A percentile compares a stretch with the other conserved stretches of the same genome.
These are phyloP conservation scores for Hydropsyche tenuis DNA, from an alignment of 1,140 invertebrate species.

Conservation along the genomic window DNA sequence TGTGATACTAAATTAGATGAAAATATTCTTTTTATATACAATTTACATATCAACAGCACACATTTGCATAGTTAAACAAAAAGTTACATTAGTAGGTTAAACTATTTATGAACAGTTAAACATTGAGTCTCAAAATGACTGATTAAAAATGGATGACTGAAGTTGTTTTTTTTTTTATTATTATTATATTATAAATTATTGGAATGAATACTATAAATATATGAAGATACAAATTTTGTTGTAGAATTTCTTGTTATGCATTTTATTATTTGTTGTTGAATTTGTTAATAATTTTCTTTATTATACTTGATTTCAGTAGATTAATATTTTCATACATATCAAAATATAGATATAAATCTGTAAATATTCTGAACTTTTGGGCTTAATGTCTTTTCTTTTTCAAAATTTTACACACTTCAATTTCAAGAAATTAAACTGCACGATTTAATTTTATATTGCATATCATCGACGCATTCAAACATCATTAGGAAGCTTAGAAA, in stretches of 20 bases:
- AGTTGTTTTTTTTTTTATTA: background rate
- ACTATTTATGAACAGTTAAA: background rate
- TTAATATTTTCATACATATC: slow-evolving; percentile 34
- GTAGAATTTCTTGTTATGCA: background rate
- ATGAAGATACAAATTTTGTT: background rate
- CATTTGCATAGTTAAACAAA: no score
- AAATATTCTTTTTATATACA: slow-evolving; percentile 7
- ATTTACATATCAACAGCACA: background rate
- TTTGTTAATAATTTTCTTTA: slow-evolving; percentile 25
- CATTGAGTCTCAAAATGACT: background rate
- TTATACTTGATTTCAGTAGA: slow-evolving; percentile 30
- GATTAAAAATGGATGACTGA: slow-evolving; percentile 14
- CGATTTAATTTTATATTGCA: slow-evolving; percentile 1
- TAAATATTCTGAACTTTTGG: no score
- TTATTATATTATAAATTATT: background rate
- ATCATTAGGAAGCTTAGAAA: slow-evolving; percentile 5
- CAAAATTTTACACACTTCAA: background rate
- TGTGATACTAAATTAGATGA: slow-evolving; percentile 29
- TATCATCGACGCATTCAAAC: background rate
- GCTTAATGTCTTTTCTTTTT: background rate
- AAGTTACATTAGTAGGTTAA: background rate
- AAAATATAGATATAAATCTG: slow-evolving; percentile 7
- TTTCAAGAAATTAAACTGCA: background rate
- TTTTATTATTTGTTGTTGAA: slow-evolving; percentile 23
- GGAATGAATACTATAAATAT: background rate